Base-by-base conservation (phyloP, 2,888 invertebrate species). In the Phragmatobia fuliginosa region DNA sequence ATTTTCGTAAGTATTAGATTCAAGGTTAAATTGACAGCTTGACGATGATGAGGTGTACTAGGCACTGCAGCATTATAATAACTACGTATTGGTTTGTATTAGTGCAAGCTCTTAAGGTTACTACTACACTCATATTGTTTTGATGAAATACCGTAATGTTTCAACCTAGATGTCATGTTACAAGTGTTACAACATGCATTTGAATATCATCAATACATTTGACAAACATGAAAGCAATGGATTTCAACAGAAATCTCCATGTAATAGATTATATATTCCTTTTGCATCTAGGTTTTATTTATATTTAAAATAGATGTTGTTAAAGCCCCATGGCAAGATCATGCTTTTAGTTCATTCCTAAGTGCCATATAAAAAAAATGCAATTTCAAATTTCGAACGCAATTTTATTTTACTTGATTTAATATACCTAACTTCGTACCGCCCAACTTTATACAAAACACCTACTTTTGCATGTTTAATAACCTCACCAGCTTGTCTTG, bases 131-230 rank as follows among this genome's bases (percentile, higher is more conserved):
- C 4, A n/a, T 0, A n/a, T 2, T n/a, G 8, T 45, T 21, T 21
- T 18, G 21, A 5, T 10, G 45, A n/a, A 49, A 45, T 45, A 45
- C 7, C 6, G 21, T 8, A 45, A n/a, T 49, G n/a, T 49, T 49
- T n/a, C 21, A 45, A 45, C n/a, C n/a, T 10, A 49, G n/a, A 21
- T 10, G 10, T 49, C n/a, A 11, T 49, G 49, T 49, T 49, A n/a
- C n/a, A 21, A 49, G 4, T 49, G 49, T 49, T 49, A n/a, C n/a
- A 21, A 49, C 49, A 49, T 49, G n/a, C 11, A 49, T 49, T 49
- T n/a, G 49, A 49, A 49, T 49, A 8, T 49, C 49, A 49, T 49
- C 49, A 49, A 49, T n/a, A n/a, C n/a, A n/a, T 49, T 49, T 49
- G 49, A 49, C 11, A 49, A 49, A 49, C 49, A 49, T 49, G 8